A percentile compares a stretch with the other conserved stretches of the same genome.
Conservation (phyloP, 2,888 invertebrate genomes). For the Hybos culiciformis region DNA sequence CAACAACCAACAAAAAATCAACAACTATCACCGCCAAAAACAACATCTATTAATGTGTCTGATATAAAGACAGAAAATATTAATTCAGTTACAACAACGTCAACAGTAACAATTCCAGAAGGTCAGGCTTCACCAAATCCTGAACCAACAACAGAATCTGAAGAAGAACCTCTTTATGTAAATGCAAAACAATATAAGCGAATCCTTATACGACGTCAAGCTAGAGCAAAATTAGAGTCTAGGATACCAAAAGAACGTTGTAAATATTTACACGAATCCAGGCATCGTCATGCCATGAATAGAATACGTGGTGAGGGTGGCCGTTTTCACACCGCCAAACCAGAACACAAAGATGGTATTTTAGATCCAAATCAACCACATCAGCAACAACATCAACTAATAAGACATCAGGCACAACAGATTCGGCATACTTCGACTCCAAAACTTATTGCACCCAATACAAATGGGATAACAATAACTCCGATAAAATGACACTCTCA, state of each 20-base stretch:
- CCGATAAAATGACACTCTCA: slow-evolving; percentile 25
- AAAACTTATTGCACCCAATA: slow-evolving; percentile 33
- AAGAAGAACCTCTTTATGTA: slow-evolving; percentile 94
- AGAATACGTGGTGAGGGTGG: slow-evolving; percentile 93
- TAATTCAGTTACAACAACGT: slow-evolving; percentile 5
- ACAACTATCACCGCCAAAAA: slow-evolving; percentile 4
- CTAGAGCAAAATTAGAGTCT: slow-evolving; percentile 87
- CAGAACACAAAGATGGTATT: slow-evolving; percentile 21
- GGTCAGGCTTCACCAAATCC: slow-evolving; percentile 20
- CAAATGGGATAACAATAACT: slow-evolving; percentile 32
- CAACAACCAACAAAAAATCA: slow-evolving; percentile 12
- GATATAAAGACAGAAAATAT: too few relatives aligned
- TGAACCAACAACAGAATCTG: slow-evolving; percentile 35
- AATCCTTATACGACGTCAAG: slow-evolving; percentile 87
- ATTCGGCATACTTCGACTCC: too few relatives aligned
- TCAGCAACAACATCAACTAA: slow-evolving; percentile 3
- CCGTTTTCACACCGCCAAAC: slow-evolving; percentile 72
- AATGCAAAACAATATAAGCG: slow-evolving; percentile 97
- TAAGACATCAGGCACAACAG: slow-evolving; percentile 19
- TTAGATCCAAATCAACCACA: slow-evolving; percentile 13
- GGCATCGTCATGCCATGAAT: slow-evolving; percentile 96
- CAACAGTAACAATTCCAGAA: slow-evolving; percentile 15
- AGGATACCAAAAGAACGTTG: slow-evolving; percentile 94
- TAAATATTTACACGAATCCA: slow-evolving; percentile 96
- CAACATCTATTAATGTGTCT: slow-evolving; percentile 8